phyloP scores from a whole-genome alignment of 1,140 invertebrate genomes.

The Rhynchophorus ferrugineus region DNA sequence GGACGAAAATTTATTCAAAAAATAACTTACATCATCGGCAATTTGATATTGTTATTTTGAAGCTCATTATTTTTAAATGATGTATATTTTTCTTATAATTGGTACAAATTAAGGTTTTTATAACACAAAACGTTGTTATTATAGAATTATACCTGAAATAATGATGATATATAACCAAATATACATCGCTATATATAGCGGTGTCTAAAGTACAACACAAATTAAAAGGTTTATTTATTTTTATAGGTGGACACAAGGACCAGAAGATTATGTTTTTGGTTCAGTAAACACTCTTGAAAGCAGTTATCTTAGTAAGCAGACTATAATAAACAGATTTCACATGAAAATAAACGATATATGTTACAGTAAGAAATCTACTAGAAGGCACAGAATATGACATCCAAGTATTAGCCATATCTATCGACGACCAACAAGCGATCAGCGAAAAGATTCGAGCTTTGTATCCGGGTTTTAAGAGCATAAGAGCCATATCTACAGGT shows the following conservation, averaged over 20 bases:
- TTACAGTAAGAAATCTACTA: slow-evolving; percentile 53
- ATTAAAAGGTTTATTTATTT: neutral
- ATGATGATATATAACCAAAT: too few relatives aligned
- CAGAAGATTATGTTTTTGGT: slow-evolving; percentile 50
- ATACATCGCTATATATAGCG: too few relatives aligned
- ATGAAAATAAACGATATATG: neutral
- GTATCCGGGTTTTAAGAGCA: slow-evolving; percentile 53
- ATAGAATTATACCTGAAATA: too few relatives aligned
- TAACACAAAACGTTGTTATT: too few relatives aligned
- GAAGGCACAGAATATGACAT: slow-evolving; percentile 60
- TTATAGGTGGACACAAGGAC: slow-evolving; percentile 49
- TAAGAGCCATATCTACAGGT: slow-evolving; percentile 55
- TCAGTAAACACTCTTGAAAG: slow-evolving; percentile 55
- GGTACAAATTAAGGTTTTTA: too few relatives aligned
- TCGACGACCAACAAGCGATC: slow-evolving; percentile 46
- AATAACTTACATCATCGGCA: too few relatives aligned
- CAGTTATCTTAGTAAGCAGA: slow-evolving; percentile 48
- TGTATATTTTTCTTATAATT: too few relatives aligned
- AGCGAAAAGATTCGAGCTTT: slow-evolving; percentile 50
- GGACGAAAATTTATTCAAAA: too few relatives aligned
- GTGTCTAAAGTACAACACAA: too few relatives aligned
- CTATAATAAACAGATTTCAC: neutral
- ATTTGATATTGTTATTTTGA: too few relatives aligned
- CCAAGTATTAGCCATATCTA: slow-evolving; percentile 54
- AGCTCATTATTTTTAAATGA: too few relatives aligned